These are phyloP conservation scores for Tapirus terrestris DNA, from an alignment of 2,113 vertebrate genomes.

Conservation along the genomic window DNA sequence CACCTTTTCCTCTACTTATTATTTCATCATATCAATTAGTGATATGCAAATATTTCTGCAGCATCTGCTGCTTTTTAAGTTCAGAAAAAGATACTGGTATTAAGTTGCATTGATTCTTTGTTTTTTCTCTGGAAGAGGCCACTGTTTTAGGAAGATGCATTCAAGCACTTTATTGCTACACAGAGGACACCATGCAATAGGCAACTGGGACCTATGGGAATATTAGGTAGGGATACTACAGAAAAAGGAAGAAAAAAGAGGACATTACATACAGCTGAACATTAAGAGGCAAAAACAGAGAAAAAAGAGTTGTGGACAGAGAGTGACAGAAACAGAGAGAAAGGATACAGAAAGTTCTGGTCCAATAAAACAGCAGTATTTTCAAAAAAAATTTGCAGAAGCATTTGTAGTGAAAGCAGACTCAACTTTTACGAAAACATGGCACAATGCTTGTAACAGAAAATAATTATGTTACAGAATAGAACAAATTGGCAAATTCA, in stretches of 20 bases:
- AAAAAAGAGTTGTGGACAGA: background rate
- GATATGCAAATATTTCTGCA: background rate
- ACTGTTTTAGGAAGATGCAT: constrained; percentile 5
- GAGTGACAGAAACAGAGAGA: background rate
- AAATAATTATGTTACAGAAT: background rate
- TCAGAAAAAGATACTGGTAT: background rate
- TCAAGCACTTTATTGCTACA: background rate
- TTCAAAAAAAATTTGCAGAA: background rate
- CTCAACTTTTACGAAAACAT: background rate
- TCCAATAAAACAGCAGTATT: background rate
- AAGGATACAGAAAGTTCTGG: background rate
- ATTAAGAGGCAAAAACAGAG: background rate
- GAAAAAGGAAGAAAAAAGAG: background rate
- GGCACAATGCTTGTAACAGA: background rate
- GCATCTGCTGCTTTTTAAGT: background rate
- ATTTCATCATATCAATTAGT: background rate
- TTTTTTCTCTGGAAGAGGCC: background rate
- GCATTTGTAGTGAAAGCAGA: background rate
- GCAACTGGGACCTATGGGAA: background rate
- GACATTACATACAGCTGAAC: background rate
- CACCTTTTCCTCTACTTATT: background rate
- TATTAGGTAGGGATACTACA: background rate
- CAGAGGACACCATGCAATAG: background rate
- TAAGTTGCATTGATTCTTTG: background rate
- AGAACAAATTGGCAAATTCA: background rate